These are phyloP conservation scores for Drosophila acutilabella DNA, from an alignment of 2,888 invertebrate species.

Conservation along the genomic window DNA sequence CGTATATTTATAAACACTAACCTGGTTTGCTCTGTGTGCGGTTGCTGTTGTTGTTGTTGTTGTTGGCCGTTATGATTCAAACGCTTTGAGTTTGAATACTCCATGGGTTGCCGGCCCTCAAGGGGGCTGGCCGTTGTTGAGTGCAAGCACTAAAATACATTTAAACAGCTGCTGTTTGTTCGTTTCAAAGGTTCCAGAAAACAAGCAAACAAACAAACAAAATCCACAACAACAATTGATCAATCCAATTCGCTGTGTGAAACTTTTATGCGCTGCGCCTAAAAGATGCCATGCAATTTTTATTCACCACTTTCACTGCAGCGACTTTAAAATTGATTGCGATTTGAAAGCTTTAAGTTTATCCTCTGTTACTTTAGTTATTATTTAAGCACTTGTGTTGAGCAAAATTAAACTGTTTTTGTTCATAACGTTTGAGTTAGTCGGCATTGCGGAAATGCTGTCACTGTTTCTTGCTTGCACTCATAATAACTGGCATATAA, in stretches of 20 bases:
- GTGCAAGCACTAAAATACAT: constrained; percentile 84
- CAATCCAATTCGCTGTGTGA: constrained; percentile 35
- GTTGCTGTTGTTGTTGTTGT: constrained; percentile 36
- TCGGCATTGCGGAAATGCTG: constrained; percentile 72
- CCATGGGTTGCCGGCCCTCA: constrained; percentile 86
- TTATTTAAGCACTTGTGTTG: too few species aligned
- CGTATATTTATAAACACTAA: constrained; percentile 63
- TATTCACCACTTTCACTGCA: constrained; percentile 58
- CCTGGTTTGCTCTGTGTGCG: constrained; percentile 65
- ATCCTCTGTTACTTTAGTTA: neutral
- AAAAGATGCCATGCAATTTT: constrained; percentile 74
- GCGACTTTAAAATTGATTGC: constrained; percentile 22
- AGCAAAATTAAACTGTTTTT: constrained; percentile 2
- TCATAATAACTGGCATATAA: constrained; percentile 80
- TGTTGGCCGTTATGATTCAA: constrained; percentile 70
- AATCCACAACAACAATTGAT: constrained; percentile 21
- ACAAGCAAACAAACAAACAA: constrained; percentile 23
- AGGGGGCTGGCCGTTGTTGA: constrained; percentile 84
- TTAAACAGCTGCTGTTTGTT: constrained; percentile 81
- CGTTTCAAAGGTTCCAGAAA: constrained; percentile 33
- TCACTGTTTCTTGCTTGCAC: constrained; percentile 72
- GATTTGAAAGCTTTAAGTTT: neutral
- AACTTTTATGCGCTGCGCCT: constrained; percentile 71
- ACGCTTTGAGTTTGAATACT: constrained; percentile 84
- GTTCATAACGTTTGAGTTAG: constrained; percentile 17